These are phyloP conservation scores for Adelphocoris suturalis DNA, from an alignment of 2,888 invertebrate species.

Conservation along the genomic window DNA sequence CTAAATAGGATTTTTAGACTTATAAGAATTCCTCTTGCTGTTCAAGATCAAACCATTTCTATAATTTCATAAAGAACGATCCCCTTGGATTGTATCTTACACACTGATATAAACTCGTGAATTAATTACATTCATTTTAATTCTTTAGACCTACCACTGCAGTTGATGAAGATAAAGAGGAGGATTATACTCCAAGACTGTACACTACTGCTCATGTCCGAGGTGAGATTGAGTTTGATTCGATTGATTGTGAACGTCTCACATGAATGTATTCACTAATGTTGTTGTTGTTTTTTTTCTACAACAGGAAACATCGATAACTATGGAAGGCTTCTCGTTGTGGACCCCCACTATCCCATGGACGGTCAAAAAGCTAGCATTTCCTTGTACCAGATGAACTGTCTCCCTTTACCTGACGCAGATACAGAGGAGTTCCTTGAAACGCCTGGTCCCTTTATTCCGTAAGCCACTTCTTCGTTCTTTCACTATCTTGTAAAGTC, in stretches of 20 bases:
- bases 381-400: conserved; percentile 80
- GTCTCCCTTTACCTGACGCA: conserved; percentile 80
- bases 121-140: not conserved
- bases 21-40: too few relatives aligned
- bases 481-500: too few relatives aligned
- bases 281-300: conserved; percentile 63
- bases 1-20: too few relatives aligned
- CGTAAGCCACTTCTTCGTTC: conserved; percentile 79
- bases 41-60: too few relatives aligned
- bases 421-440: conserved; percentile 83
- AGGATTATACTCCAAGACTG: conserved; percentile 65
- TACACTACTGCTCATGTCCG: conserved; percentile 68
- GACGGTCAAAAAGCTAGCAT: conserved; percentile 90
- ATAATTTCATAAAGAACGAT: too few relatives aligned
- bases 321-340: conserved; percentile 85
- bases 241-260: not conserved
- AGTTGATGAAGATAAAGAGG: conserved; percentile 62
- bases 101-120: too few relatives aligned
- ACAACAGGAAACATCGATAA: conserved; percentile 78
- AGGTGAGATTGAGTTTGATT: not conserved
- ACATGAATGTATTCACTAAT: not conserved
- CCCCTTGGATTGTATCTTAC: too few relatives aligned
- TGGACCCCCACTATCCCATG: conserved; percentile 88
- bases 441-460: conserved; percentile 91
- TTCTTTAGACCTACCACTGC: conserved; percentile 54